Evolutionary conservation across 2,113 vertebrate species (phyloP), one percentile per base, ranked within the genome.

Genomic region (Zeus faber): DNA sequence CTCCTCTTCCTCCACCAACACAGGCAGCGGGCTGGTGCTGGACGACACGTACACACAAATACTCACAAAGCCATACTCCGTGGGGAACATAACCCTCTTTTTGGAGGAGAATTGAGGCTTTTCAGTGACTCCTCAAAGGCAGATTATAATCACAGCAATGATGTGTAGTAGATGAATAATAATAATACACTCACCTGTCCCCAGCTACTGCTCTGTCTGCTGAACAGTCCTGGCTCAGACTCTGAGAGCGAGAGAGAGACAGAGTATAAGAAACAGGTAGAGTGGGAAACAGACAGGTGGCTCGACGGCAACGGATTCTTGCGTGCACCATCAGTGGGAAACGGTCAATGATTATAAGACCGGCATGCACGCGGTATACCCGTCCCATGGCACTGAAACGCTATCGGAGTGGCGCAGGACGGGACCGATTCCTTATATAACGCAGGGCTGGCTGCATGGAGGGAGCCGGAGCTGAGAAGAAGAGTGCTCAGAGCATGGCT

Each of bases 1-100:
- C 59, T 87, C 88, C 51, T 87, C 85, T 45, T 88, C 83, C 40
- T 89, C 85, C 50, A 82, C 69, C 55, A 87, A 25, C 70, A 87
- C 85, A 21, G 87, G 85, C 16, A 88, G 68, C 62, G 87, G 63
- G 41, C 63, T 76, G 2, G 56, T 72, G 53, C 85, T 87, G 50
- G 3, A 29, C 27, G 37, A 35, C 31, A 25, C 14, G 21, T 16
- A 7, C 5, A 49, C n/a, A n/a, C n/a, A n/a, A n/a, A n/a, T n/a
- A n/a, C n/a, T n/a, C n/a, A n/a, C n/a, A n/a, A n/a, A n/a, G n/a
- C n/a, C n/a, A n/a, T n/a, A n/a, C n/a, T n/a, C n/a, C n/a, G n/a
- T n/a, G n/a, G n/a, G n/a, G n/a, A n/a, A n/a, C n/a, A n/a, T n/a
- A n/a, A n/a, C n/a, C n/a, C n/a, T n/a, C n/a, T n/a, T n/a, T n/a